phyloP scores from a whole-genome alignment of 1,140 invertebrate genomes.

The Trichoplusia ni region DNA sequence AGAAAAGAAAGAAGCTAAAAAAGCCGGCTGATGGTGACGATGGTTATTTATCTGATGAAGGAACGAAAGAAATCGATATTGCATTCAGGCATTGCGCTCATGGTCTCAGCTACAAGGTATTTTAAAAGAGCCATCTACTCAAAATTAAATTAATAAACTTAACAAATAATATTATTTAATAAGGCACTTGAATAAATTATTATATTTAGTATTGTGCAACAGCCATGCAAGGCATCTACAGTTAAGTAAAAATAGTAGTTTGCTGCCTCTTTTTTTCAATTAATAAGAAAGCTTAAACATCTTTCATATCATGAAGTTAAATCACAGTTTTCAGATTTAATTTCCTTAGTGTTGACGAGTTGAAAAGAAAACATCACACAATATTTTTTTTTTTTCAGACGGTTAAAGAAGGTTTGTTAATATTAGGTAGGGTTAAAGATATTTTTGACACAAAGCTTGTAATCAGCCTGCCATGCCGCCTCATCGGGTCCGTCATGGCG shows the following conservation, averaged over 20 bases:
- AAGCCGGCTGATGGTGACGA: slow-evolving; percentile 71
- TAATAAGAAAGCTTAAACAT: too few relatives aligned
- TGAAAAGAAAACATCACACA: too few relatives aligned
- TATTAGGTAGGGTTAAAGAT: slow-evolving; percentile 82
- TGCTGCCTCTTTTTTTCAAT: background rate
- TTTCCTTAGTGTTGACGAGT: too few relatives aligned
- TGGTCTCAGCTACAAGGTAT: slow-evolving; percentile 71
- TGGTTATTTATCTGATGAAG: slow-evolving; percentile 72
- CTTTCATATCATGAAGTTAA: too few relatives aligned
- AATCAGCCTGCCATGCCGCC: slow-evolving; percentile 83
- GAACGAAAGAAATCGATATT: slow-evolving; percentile 52
- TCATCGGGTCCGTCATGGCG: slow-evolving; percentile 81
- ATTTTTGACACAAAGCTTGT: slow-evolving; percentile 81
- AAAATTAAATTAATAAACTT: too few relatives aligned
- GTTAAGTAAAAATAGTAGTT: too few relatives aligned
- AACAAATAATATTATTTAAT: slow-evolving; percentile 15
- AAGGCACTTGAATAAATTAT: too few relatives aligned
- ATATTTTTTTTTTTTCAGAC: slow-evolving; percentile 67
- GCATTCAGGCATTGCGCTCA: slow-evolving; percentile 68
- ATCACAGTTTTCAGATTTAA: too few relatives aligned
- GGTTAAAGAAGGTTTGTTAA: slow-evolving; percentile 81
- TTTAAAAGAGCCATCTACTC: too few relatives aligned
- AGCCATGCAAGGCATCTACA: too few relatives aligned
- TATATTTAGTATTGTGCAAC: too few relatives aligned
- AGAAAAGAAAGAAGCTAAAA: slow-evolving; percentile 70